A percentile compares a stretch with the other conserved stretches of the same genome.
These are phyloP conservation scores for Drosophila suzukii DNA, from an alignment of 1,140 invertebrate genomes.

Conservation along the genomic window DNA sequence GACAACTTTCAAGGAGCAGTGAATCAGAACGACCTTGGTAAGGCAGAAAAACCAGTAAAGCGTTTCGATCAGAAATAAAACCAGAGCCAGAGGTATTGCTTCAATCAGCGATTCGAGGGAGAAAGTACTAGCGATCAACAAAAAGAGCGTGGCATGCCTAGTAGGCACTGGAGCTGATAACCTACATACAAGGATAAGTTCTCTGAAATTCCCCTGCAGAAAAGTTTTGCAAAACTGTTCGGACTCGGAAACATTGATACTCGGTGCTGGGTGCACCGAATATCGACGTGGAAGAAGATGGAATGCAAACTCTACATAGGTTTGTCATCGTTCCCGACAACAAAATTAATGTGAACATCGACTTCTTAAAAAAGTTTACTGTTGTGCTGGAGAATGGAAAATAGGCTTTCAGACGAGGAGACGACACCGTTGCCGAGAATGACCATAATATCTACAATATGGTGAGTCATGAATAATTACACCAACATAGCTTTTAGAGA, in stretches of 20 bases:
- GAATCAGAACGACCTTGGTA: too few species aligned
- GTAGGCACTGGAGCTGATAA: neutral
- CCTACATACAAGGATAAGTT: too few species aligned
- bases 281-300: constrained; percentile 3
- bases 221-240: constrained; percentile 6
- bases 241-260: constrained; percentile 3
- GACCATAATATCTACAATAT: neutral
- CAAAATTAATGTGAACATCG: neutral
- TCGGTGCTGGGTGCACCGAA: constrained; percentile 1
- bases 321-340: too few species aligned
- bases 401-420: too few species aligned
- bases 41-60: too few species aligned
- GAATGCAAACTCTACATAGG: neutral
- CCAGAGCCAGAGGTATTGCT: too few species aligned
- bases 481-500: neutral
- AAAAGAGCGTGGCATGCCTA: neutral
- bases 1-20: neutral
- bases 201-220: too few species aligned
- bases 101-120: too few species aligned
- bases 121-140: neutral
- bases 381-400: too few species aligned
- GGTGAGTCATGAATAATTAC: neutral
- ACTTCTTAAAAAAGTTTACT: too few species aligned
- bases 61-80: neutral
- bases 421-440: neutral